phyloP scores from a whole-genome alignment of 2,888 invertebrate species.

The Pycnomerus fuliginosus region DNA sequence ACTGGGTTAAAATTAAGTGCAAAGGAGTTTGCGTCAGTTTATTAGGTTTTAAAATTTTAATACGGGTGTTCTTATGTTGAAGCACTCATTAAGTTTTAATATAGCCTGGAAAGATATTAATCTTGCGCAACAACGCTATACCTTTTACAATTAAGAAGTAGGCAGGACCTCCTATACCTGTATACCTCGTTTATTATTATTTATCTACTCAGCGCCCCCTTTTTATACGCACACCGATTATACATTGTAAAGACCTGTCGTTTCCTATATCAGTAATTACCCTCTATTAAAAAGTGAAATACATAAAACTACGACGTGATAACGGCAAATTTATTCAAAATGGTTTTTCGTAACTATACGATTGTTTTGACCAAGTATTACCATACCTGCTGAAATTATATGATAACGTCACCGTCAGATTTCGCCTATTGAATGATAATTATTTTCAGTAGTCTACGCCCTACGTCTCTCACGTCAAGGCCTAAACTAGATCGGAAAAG shows the following conservation, averaged over 20 bases:
- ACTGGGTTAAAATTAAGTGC: too few species aligned
- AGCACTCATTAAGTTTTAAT: constrained; percentile 41
- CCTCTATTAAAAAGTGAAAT: constrained; percentile 15
- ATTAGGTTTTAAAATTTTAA: constrained; percentile 39
- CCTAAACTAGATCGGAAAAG: too few species aligned
- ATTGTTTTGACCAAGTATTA: neutral
- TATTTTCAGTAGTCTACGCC: too few species aligned
- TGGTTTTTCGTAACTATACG: neutral
- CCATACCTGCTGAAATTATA: too few species aligned
- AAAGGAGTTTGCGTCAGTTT: constrained; percentile 23
- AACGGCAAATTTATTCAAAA: constrained; percentile 19
- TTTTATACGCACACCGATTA: constrained; percentile 9
- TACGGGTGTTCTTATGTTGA: constrained; percentile 36
- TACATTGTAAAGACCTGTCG: constrained; percentile 8
- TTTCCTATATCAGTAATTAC: constrained; percentile 16
- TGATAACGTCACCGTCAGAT: too few species aligned
- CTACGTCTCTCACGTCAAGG: too few species aligned
- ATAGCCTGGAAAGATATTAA: constrained; percentile 41
- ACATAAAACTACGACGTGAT: constrained; percentile 6
- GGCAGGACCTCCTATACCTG: constrained; percentile 10
- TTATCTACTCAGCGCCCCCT: constrained; percentile 10
- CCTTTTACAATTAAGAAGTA: constrained; percentile 26
- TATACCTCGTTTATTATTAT: constrained; percentile 19
- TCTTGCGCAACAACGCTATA: constrained; percentile 27
- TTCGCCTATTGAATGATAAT: too few species aligned